Evolutionary conservation across 1,140 invertebrate species (phyloP).

Genomic region (Bicyclus anynana): DNA sequence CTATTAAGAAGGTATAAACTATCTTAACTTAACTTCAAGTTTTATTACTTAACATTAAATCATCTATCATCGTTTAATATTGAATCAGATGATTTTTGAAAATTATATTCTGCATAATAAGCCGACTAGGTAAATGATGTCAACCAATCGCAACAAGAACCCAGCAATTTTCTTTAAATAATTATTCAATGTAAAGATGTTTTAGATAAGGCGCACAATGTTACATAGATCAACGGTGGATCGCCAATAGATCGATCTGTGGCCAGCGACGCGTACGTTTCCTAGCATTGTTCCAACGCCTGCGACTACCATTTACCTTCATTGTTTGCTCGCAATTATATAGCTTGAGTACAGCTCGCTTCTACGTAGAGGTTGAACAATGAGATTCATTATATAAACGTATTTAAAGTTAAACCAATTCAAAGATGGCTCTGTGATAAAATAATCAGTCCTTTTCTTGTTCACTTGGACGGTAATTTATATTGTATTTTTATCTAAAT

Average conservation of each 20-base stretch:
- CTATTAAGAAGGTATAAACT: too few species aligned
- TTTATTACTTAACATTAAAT: too few species aligned
- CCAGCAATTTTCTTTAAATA: slow-evolving; percentile 4
- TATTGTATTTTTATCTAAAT: background rate
- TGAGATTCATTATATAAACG: slow-evolving; percentile 6
- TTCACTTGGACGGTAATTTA: background rate
- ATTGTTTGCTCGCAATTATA: slow-evolving; percentile 17
- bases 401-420: slow-evolving; percentile 1
- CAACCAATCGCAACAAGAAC: background rate
- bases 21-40: too few species aligned
- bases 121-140: background rate
- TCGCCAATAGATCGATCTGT: slow-evolving; percentile 24
- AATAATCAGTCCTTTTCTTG: background rate
- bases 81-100: too few species aligned
- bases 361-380: slow-evolving; percentile 1
- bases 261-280: slow-evolving; percentile 22
- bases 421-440: background rate
- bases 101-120: too few species aligned
- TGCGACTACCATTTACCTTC: slow-evolving; percentile 14
- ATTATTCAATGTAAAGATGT: slow-evolving; percentile 21
- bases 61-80: too few species aligned
- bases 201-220: slow-evolving; percentile 14
- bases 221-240: slow-evolving; percentile 18
- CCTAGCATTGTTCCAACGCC: slow-evolving; percentile 24
- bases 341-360: background rate